Evolutionary conservation across 2,113 vertebrate genomes (phyloP), one percentile per base, ranked within the genome.

Genomic region (Thinocorus orbignyianus): DNA sequence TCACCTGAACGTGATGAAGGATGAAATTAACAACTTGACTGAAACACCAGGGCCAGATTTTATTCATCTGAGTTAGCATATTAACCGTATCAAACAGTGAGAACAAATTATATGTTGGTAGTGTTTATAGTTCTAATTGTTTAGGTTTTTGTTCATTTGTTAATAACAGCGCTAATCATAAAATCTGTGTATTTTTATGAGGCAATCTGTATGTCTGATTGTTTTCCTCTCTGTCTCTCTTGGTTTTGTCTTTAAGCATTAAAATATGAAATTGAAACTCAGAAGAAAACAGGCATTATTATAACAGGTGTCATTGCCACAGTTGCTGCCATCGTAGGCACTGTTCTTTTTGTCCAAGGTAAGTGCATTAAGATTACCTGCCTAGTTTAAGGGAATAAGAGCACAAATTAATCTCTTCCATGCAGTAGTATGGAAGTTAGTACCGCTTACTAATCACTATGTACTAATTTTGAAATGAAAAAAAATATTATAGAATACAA

Each of bases 261-360:
- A 68, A 98, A 98, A 76, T 97, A 92, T 46, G 97, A 96, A 66
- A 89, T 96, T 23, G 85, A 52, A 19, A 28, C 58, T 71, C 62
- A 66, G 81, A 98, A 79, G 95, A 97, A 90, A 76, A 88, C 91
- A 8, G 61, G 82, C 70, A 28, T 96, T 9, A 77, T 96, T 90
- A 31, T 93, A 83, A 35, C 81, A 85, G 88, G 95, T 95, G 15
- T 93, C 22, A 19, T 96, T 44, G 51, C 97, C 54, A 82, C 83
- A 41, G 1, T 81, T 51, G 5, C 92, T 54, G 94, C 96, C 66
- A 70, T 96, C 60, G 49, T 94, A 74, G 98, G 98, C 20, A 89
- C 92, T 71, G 93, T 94, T 85, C 96, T 98, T 87, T 97, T 98
- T 51, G 26, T 97, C 57, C 95, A 95, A 88, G 98, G 98, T 98